Evolutionary conservation across 1,140 invertebrate genomes (phyloP).

Genomic region (Tenebrio molitor): DNA sequence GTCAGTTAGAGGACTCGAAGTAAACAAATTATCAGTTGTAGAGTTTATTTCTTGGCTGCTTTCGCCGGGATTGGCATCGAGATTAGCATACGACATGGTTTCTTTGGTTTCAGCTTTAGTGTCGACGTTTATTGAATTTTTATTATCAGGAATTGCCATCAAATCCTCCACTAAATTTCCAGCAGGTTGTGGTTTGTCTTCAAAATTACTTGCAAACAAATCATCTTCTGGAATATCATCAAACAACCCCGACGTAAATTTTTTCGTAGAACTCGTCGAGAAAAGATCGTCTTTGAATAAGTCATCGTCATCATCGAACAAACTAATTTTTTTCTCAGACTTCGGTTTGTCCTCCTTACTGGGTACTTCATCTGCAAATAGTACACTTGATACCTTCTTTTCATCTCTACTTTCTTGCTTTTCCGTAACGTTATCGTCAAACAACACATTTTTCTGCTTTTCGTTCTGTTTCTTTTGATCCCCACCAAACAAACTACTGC

Average conservation of each 20-base stretch:
- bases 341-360: too few relatives aligned
- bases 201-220: slow-evolving; percentile 15
- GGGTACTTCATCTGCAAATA: too few relatives aligned
- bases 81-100: too few relatives aligned
- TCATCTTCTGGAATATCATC: slow-evolving; percentile 41
- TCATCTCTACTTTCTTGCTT: too few relatives aligned
- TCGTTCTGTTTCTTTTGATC: slow-evolving; percentile 10
- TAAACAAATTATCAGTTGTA: too few relatives aligned
- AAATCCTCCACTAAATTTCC: slow-evolving; percentile 16
- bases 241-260: slow-evolving; percentile 49
- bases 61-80: too few relatives aligned
- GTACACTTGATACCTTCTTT: too few relatives aligned
- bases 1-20: too few relatives aligned
- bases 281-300: slow-evolving; percentile 60
- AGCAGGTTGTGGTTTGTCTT: background rate
- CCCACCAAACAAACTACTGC: background rate
- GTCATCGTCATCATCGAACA: slow-evolving; percentile 64
- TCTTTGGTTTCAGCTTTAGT: background rate
- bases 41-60: too few relatives aligned
- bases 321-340: slow-evolving; percentile 58
- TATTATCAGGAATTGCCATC: slow-evolving; percentile 7
- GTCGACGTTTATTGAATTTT: slow-evolving; percentile 9
- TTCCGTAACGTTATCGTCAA: slow-evolving; percentile 37
- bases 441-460: slow-evolving; percentile 39
- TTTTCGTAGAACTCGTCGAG: slow-evolving; percentile 40